Percentiles rank a stretch among this genome's conserved stretches.
Conservation (phyloP, 2,113 vertebrate species). For the Sinocyclocheilus maitianheensis region DNA sequence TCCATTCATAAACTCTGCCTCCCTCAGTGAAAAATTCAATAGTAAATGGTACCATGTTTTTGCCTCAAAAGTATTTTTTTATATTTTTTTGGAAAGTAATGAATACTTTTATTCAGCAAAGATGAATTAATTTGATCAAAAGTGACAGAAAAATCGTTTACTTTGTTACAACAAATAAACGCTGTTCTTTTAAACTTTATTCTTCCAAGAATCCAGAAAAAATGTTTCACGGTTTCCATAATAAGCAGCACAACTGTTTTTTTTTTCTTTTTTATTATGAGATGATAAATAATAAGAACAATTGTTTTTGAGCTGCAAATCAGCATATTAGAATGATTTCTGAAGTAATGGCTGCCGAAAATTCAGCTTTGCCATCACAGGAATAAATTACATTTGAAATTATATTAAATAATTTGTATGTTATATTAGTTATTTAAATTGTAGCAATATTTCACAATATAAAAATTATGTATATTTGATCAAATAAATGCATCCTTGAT, state of each 20-base stretch:
- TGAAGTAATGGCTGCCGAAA: background rate
- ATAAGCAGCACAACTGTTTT: background rate
- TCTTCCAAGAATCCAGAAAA: background rate
- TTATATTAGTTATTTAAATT: background rate
- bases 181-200: background rate
- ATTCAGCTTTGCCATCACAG: no score
- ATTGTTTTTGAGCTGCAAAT: background rate
- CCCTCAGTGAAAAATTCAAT: background rate
- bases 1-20: constrained; percentile 46
- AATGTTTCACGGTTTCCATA: background rate
- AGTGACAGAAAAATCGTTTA: background rate
- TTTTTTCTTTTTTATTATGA: background rate
- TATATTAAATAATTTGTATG: no score
- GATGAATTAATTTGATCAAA: background rate
- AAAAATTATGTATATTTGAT: background rate
- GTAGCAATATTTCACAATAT: background rate
- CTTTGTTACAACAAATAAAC: background rate
- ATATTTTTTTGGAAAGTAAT: background rate
- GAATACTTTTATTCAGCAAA: background rate
- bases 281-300: background rate
- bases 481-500: background rate
- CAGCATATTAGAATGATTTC: background rate
- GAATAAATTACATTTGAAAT: no score
- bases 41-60: background rate
- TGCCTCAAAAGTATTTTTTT: background rate